Conservation (phyloP, 2,113 vertebrate genomes). For the Calyptommatus sinebrachiatus region DNA sequence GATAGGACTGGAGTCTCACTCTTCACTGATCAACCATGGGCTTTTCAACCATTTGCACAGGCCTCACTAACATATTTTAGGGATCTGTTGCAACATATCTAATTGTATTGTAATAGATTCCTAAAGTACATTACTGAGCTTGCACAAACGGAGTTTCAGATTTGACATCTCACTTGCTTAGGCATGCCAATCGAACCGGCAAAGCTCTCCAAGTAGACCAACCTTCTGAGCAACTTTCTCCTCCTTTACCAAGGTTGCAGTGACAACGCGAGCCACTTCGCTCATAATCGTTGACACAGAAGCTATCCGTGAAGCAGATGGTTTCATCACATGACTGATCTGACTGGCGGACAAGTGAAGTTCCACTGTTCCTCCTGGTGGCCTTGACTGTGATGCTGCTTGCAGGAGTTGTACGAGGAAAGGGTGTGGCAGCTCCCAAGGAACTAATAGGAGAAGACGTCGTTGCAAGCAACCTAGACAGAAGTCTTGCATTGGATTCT, state of each 20-base stretch:
- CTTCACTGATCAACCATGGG: too few relatives aligned
- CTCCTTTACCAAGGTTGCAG: constrained; percentile 87
- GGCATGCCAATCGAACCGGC: not conserved
- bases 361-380: constrained; percentile 35
- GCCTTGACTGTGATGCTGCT: not conserved
- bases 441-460: constrained; percentile 45
- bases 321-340: constrained; percentile 84
- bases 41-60: too few relatives aligned
- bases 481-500: constrained; percentile 65
- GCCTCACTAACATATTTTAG: too few relatives aligned
- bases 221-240: constrained; percentile 85
- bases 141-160: too few relatives aligned
- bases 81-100: too few relatives aligned
- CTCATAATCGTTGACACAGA: constrained; percentile 86
- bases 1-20: too few relatives aligned
- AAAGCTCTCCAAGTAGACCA: constrained; percentile 17
- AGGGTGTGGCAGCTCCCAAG: not conserved
- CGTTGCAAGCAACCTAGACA: constrained; percentile 49
- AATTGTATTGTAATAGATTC: too few relatives aligned
- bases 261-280: constrained; percentile 86
- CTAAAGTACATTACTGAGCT: too few relatives aligned
- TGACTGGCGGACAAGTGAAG: constrained; percentile 64
- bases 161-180: too few relatives aligned
- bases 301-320: constrained; percentile 86
- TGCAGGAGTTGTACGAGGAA: constrained; percentile 2